A percentile compares a stretch with the other conserved stretches of the same genome.
Conservation (phyloP, 2,113 vertebrate species). For the Chunga burmeisteri region DNA sequence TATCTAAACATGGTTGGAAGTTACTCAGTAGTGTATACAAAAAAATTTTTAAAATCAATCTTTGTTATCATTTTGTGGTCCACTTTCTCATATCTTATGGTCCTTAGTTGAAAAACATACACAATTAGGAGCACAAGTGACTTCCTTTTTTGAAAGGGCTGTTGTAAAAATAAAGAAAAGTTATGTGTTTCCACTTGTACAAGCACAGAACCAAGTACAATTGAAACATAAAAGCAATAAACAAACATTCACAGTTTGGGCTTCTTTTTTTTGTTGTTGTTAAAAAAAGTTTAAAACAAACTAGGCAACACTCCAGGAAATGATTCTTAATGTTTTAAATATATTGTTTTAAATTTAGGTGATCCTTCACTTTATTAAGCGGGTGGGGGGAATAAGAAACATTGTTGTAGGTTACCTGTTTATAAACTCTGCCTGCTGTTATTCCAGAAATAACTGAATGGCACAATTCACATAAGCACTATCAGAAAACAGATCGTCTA, state of each 20-base stretch:
- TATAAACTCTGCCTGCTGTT: slow-evolving; percentile 15
- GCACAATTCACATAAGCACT: slow-evolving; percentile 1
- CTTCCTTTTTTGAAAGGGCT: slow-evolving; percentile 24
- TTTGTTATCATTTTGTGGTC: neutral
- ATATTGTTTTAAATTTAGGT: slow-evolving; percentile 57
- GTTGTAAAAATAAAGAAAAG: slow-evolving; percentile 9
- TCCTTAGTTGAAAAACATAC: neutral
- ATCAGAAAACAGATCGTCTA: slow-evolving; percentile 9
- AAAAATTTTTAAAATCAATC: neutral
- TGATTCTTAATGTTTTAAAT: slow-evolving; percentile 25
- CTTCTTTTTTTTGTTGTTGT: neutral
- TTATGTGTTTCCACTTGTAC: neutral
- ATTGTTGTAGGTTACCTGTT: slow-evolving; percentile 53
- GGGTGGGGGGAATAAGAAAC: neutral
- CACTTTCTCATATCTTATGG: neutral
- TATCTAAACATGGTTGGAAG: neutral
- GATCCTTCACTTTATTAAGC: slow-evolving; percentile 27
- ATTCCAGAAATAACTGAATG: slow-evolving; percentile 32
- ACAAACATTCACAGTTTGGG: slow-evolving; percentile 22
- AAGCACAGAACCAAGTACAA: slow-evolving; percentile 38
- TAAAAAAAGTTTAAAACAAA: neutral
- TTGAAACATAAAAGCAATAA: slow-evolving; percentile 22
- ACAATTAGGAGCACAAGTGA: slow-evolving; percentile 10
- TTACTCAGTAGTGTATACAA: neutral
- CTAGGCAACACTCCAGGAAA: slow-evolving; percentile 41